These are phyloP conservation scores for Torymus auratus DNA, from an alignment of 2,888 invertebrate genomes.

Conservation along the genomic window DNA sequence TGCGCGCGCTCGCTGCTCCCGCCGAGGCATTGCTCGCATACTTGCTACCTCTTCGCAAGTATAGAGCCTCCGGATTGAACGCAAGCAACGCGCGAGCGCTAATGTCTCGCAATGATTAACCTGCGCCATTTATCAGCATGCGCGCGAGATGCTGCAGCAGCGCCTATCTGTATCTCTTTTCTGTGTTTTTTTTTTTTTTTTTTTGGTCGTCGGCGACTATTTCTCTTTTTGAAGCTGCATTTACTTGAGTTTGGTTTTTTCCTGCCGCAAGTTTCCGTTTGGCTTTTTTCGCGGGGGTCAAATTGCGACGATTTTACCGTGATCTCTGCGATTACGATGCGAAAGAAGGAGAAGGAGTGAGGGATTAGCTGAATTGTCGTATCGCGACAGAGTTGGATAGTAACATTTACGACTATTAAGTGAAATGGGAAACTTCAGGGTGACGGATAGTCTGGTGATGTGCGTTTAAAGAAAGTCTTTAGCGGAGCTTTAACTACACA, in stretches of 20 bases:
- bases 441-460: too few species aligned
- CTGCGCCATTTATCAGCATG: slow-evolving; percentile 43
- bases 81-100: slow-evolving; percentile 7
- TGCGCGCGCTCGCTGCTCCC: neutral
- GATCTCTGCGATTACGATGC: neutral
- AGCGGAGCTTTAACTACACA: too few species aligned
- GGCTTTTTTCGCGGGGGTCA: neutral
- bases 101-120: slow-evolving; percentile 57
- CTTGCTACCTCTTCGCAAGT: slow-evolving; percentile 19
- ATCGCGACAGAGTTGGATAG: too few species aligned
- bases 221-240: neutral
- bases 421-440: too few species aligned
- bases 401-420: too few species aligned
- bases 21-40: slow-evolving; percentile 53
- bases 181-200: too few species aligned
- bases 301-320: slow-evolving; percentile 12
- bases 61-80: too few species aligned
- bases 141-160: slow-evolving; percentile 2
- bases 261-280: neutral
- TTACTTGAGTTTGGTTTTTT: neutral
- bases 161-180: neutral
- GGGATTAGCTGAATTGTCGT: too few species aligned
- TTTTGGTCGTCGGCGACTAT: too few species aligned
- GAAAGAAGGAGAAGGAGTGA: too few species aligned
- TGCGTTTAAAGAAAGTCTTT: too few species aligned